Evolutionary conservation across 2,888 invertebrate genomes (phyloP), one percentile per base, ranked within the genome.

Genomic region (Metalampra italica): DNA sequence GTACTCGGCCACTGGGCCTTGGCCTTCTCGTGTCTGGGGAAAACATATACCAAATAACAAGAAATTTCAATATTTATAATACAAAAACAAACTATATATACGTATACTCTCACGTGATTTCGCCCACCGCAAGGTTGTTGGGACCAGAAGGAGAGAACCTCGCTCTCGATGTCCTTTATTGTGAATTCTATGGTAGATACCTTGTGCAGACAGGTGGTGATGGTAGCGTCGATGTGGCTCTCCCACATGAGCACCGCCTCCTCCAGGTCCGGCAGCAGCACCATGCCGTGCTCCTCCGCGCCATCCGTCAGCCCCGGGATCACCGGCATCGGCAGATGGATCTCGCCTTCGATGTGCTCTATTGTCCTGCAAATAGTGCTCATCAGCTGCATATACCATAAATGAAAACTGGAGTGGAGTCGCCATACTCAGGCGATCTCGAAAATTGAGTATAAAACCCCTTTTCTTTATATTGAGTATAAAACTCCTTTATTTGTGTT

Each of bases 1-100:
- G 68, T 95, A 95, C 72, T 97, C 97, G 0, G 95, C 93, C 47
- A 97, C 91, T 0, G 97, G 97, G 0, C 95, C 95, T 51, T 93
- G 92, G 0, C 94, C 95, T 42, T 91, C 91, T 0, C 93, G 91
- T 50, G 90, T 79, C 84, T 84, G 55, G 1, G 43, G 45, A 44
- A 15, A 15, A 29, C 29, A 39, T 11, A 34, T 38, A 22, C n/a
- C 3, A 36, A n/a, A 9, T 34, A 34, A 34, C 7, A 34, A 34
- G 3, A 11, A 4, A 34, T 22, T 34, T 11, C 2, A 4, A 2
- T 34, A 34, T 34, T 34, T 11, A 2, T 34, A 4, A 11, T 4
- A 34, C 4, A 2, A 34, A 4, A n/a, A n/a, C n/a, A n/a, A n/a
- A n/a, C n/a, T n/a, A n/a, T n/a, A n/a, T n/a, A n/a, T n/a, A n/a